These are phyloP conservation scores for Apamea sordens DNA, from an alignment of 2,888 invertebrate species.

Conservation along the genomic window DNA sequence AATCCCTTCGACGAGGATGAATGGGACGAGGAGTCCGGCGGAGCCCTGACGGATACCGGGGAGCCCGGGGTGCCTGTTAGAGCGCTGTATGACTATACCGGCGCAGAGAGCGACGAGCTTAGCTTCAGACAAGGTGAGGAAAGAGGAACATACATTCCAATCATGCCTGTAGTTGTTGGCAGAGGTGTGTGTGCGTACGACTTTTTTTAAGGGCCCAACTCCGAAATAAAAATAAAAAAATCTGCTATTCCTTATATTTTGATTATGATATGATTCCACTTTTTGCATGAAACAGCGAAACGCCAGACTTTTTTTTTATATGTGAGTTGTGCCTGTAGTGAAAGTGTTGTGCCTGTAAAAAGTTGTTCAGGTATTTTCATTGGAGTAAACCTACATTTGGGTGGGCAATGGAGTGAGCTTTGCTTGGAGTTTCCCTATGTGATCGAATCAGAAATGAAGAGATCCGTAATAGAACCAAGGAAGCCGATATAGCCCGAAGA, in stretches of 20 bases:
- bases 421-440: neutral
- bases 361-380: neutral
- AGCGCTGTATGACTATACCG: slow-evolving; percentile 98
- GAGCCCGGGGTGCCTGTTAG: slow-evolving; percentile 98
- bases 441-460: no score
- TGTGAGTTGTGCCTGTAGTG: neutral
- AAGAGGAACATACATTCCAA: neutral
- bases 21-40: slow-evolving; percentile 95
- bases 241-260: neutral
- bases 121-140: slow-evolving; percentile 97
- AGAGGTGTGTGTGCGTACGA: neutral
- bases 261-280: neutral
- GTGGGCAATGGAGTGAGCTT: no score
- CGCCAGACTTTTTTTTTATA: neutral
- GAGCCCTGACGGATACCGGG: slow-evolving; percentile 96
- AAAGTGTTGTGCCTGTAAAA: neutral
- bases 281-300: neutral
- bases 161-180: neutral
- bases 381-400: neutral
- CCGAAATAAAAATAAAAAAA: neutral
- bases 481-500: no score
- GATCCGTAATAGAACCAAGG: no score
- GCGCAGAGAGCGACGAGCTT: slow-evolving; percentile 99
- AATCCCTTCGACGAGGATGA: slow-evolving; percentile 97
- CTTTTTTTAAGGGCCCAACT: neutral